Evolutionary conservation across 2,888 invertebrate species (phyloP).

Genomic region (Brachynemurus nebulosus): DNA sequence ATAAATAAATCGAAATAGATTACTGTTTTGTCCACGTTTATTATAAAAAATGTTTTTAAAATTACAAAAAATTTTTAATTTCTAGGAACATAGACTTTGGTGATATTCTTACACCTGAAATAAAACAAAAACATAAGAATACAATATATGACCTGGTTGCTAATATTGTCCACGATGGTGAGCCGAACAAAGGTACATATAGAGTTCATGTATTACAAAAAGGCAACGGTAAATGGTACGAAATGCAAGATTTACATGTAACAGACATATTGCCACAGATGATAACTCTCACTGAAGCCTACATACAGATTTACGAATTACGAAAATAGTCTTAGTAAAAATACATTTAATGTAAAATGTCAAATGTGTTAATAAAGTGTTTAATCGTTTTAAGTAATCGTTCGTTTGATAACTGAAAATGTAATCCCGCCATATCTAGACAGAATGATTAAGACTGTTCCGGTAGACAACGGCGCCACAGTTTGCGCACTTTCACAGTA

Average conservation of each 20-base stretch:
- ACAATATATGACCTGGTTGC: constrained; percentile 96
- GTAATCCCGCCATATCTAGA: too few relatives aligned
- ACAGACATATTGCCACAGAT: constrained; percentile 97
- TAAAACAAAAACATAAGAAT: constrained; percentile 58
- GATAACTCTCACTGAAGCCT: constrained; percentile 98
- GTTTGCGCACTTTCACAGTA: too few relatives aligned
- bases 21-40: too few relatives aligned
- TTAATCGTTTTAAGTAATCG: too few relatives aligned
- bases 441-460: too few relatives aligned
- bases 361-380: too few relatives aligned
- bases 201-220: constrained; percentile 86
- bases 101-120: constrained; percentile 79
- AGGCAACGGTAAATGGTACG: constrained; percentile 71
- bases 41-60: neutral
- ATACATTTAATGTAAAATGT: too few relatives aligned
- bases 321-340: too few relatives aligned
- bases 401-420: too few relatives aligned
- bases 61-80: constrained; percentile 18
- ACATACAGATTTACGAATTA: constrained; percentile 77
- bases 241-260: constrained; percentile 91
- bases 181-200: constrained; percentile 88
- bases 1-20: too few relatives aligned
- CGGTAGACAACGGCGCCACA: too few relatives aligned
- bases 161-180: constrained; percentile 97
- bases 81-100: constrained; percentile 91